Conservation (phyloP, 2,797 vertebrate genomes). For the Florisuga fusca region DNA sequence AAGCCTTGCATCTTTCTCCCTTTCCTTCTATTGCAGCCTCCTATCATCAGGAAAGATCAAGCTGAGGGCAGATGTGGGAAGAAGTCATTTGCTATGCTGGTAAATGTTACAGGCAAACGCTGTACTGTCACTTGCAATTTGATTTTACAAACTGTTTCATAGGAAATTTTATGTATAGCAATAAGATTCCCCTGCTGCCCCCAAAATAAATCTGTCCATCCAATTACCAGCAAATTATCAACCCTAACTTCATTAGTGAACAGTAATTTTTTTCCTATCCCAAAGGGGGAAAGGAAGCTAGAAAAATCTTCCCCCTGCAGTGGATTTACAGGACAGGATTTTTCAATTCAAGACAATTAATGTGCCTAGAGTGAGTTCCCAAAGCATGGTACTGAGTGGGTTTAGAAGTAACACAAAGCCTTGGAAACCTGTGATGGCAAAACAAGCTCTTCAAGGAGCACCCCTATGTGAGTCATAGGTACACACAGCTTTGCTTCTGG, state of each 20-base stretch:
- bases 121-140: conserved; percentile 69
- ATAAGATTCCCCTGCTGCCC: conserved; percentile 17
- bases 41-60: conserved; percentile 5
- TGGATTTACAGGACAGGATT: not conserved
- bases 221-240: conserved; percentile 68
- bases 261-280: not conserved
- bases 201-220: conserved; percentile 65
- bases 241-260: conserved; percentile 48
- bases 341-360: not conserved
- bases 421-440: rapidly evolving
- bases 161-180: conserved; percentile 56
- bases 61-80: conserved; percentile 25
- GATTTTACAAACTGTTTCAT: conserved; percentile 58
- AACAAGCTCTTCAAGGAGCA: not conserved
- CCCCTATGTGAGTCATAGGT: not conserved
- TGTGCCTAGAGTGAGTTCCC: not conserved
- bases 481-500: not conserved
- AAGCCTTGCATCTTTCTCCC: not conserved
- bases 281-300: not conserved
- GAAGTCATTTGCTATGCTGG: conserved; percentile 51
- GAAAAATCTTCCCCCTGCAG: not conserved
- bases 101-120: conserved; percentile 38
- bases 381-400: not conserved
- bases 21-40: not conserved
- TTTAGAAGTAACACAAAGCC: not conserved